phyloP scores from a whole-genome alignment of 2,797 vertebrate genomes.

The Ceryle rudis region DNA sequence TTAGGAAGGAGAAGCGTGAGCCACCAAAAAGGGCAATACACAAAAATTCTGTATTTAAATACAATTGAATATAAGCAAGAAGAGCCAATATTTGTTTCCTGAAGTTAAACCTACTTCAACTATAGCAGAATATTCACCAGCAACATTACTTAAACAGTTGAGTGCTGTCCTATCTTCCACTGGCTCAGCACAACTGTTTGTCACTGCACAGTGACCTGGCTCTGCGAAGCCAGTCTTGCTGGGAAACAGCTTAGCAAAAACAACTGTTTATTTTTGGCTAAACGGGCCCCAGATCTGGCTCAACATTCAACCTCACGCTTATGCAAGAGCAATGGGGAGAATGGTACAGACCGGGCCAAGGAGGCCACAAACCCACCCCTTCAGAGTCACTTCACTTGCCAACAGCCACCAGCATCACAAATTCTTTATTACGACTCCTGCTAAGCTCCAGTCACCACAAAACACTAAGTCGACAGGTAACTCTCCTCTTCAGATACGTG shows the following conservation, averaged over 20 bases:
- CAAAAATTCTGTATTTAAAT: neutral
- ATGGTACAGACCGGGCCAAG: neutral
- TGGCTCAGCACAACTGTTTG: neutral
- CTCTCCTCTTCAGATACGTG: accelerated
- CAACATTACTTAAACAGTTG: neutral
- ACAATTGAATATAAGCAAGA: neutral
- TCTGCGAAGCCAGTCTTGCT: neutral
- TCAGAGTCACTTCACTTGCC: accelerated
- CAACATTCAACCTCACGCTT: neutral
- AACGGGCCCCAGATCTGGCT: neutral
- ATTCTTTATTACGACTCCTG: neutral
- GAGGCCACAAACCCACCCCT: neutral
- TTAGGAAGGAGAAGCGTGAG: neutral
- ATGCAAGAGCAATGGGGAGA: neutral
- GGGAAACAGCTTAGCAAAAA: neutral
- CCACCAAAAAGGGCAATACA: neutral
- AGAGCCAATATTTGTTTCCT: neutral
- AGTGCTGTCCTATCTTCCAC: neutral
- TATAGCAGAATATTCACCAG: neutral
- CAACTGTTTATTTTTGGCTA: neutral
- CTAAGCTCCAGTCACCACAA: neutral
- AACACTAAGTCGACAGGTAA: neutral
- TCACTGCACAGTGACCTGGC: neutral
- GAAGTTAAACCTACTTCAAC: neutral
- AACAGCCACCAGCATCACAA: neutral